Base-by-base conservation (phyloP, 2,888 invertebrate species). In the Oligia fasciuncula region DNA sequence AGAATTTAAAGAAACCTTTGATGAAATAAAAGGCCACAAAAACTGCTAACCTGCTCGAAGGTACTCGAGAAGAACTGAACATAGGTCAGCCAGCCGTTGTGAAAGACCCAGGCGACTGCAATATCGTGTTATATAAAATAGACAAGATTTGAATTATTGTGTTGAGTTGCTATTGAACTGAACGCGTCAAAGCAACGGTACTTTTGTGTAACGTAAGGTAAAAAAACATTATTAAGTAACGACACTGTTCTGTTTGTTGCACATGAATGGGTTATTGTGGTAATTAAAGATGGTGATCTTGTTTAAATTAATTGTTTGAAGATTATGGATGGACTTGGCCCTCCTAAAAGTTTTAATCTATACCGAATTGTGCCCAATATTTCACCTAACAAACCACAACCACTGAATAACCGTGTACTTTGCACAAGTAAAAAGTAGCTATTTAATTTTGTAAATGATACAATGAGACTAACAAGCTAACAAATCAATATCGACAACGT, bases 91-190 rank as follows among this genome's bases (percentile, higher is more conserved):
- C 70, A 79, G 68, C 76, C 80, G 86, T 96, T 96, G 95, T 93
- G 95, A 95, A 95, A 96, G 91, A 93, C 71, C 73, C 83, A 84
- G 79, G 76, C 87, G 84, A 87, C 91, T 88, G 95, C 96, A 95
- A 96, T 91, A 91, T 86, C 87, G 84, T 90, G 94, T 96, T 96
- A 96, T 96, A 96, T 96, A 96, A 96, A 96, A 94, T 92, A 71
- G 71, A 95, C 93, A 93, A 89, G 93, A 92, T 88, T 91, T 90
- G 90, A 84, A 88, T 86, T 74, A 85, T 89, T 88, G 86, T 87
- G 87, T 91, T 91, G 93, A 95, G 93, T 95, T 93, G 87, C 87
- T 89, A 85, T 68, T 88, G 90, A 89, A 91, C 91, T 87, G 90
- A 90, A 91, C 91, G 91, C 89, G 89, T 88, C 87, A 87, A 89